phyloP scores from a whole-genome alignment of 2,888 invertebrate genomes.

The Drosophila buzzatii region DNA sequence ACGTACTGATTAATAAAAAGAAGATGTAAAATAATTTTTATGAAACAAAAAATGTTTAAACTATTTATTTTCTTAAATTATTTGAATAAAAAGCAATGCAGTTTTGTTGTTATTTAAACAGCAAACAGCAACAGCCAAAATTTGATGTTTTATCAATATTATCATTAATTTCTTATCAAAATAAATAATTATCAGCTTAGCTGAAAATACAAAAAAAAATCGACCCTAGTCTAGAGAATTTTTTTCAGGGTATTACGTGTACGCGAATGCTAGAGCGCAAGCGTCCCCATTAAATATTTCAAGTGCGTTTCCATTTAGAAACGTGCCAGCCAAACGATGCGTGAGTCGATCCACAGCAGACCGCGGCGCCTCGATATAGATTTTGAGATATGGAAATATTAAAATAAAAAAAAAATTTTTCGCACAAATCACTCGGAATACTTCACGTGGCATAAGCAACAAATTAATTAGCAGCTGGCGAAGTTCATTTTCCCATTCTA shows the following conservation, averaged over 20 bases:
- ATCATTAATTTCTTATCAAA: slow-evolving; percentile 2
- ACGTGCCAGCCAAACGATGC: slow-evolving; percentile 66
- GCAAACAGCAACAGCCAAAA: neutral
- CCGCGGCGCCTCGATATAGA: slow-evolving; percentile 27
- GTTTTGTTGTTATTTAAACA: neutral
- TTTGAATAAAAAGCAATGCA: too few species aligned
- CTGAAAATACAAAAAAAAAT: neutral
- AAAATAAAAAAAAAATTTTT: slow-evolving; percentile 3
- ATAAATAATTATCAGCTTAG: neutral
- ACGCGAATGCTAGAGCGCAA: neutral
- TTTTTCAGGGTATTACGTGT: slow-evolving; percentile 15
- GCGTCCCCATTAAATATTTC: slow-evolving; percentile 56
- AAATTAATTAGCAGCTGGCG: slow-evolving; percentile 61
- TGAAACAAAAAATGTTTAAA: too few species aligned
- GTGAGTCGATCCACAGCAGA: slow-evolving; percentile 67
- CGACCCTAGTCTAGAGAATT: neutral
- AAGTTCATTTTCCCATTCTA: slow-evolving; percentile 8
- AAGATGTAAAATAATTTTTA: too few species aligned
- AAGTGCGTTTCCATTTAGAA: slow-evolving; percentile 63
- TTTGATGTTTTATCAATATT: neutral
- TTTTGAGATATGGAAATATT: slow-evolving; percentile 34
- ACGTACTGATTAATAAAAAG: too few species aligned
- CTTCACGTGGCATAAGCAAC: slow-evolving; percentile 16
- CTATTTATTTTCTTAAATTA: too few species aligned
- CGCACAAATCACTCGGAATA: slow-evolving; percentile 43